phyloP scores from a whole-genome alignment of 2,888 invertebrate species.

The Sycophila texana region DNA sequence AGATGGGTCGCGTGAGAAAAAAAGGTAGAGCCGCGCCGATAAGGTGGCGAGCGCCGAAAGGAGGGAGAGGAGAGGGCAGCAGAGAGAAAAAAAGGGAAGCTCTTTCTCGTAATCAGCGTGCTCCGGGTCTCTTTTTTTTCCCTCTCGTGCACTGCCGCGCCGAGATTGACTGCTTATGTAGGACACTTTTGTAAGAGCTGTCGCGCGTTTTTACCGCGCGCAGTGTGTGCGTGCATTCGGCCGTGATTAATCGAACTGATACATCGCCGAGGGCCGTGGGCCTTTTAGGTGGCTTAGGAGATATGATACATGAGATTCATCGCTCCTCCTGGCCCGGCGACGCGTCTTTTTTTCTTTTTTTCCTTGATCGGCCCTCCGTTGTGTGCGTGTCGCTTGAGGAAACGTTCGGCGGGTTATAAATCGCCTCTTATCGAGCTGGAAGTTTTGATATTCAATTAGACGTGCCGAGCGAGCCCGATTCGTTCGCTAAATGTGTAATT shows the following conservation, averaged over 20 bases:
- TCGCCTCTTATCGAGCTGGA: slow-evolving; percentile 36
- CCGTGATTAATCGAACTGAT: slow-evolving; percentile 54
- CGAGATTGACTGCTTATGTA: slow-evolving; percentile 52
- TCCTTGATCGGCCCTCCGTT: background rate
- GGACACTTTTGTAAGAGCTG: slow-evolving; percentile 51
- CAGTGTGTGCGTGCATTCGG: slow-evolving; percentile 15
- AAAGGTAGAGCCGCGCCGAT: background rate
- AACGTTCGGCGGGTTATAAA: slow-evolving; percentile 24
- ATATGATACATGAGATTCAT: slow-evolving; percentile 47
- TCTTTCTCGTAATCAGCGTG: slow-evolving; percentile 40
- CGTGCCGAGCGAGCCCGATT: slow-evolving; percentile 22
- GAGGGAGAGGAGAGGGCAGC: background rate
- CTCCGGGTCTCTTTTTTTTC: slow-evolving; percentile 16
- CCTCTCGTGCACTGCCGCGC: background rate
- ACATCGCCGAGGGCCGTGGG: slow-evolving; percentile 9
- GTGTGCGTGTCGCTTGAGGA: slow-evolving; percentile 10
- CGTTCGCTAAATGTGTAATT: slow-evolving; percentile 43
- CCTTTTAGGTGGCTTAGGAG: slow-evolving; percentile 39
- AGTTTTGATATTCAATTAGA: slow-evolving; percentile 48
- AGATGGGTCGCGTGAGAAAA: slow-evolving; percentile 5
- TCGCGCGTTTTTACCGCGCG: background rate
- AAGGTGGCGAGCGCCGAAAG: slow-evolving; percentile 4
- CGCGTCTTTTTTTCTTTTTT: background rate
- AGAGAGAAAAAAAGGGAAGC: slow-evolving; percentile 34
- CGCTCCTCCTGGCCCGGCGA: slow-evolving; percentile 8